Percentiles rank a stretch among this genome's conserved stretches.
Conservation (phyloP, 1,140 invertebrate species). For the Drosophila ercepeae region DNA sequence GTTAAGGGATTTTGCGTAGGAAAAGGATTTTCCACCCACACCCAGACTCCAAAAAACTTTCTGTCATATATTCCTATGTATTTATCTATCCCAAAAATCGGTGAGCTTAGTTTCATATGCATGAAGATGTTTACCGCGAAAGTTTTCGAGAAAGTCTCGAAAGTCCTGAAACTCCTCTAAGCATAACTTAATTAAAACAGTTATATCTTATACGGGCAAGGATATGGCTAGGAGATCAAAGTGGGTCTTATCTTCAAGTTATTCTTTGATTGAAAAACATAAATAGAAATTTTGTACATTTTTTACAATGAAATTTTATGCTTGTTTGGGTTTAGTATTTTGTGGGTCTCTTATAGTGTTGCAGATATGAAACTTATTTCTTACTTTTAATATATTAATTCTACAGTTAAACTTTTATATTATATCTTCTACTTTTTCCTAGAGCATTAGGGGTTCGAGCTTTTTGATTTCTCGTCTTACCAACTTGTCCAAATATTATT, state of each 20-base stretch:
- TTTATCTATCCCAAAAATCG: constrained; percentile 27
- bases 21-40: constrained; percentile 9
- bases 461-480: constrained; percentile 17
- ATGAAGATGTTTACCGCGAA: constrained; percentile 44
- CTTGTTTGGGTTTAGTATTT: not conserved
- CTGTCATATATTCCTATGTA: constrained; percentile 20
- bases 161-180: constrained; percentile 2
- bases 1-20: constrained; percentile 23
- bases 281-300: not conserved
- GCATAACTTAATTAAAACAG: constrained; percentile 43
- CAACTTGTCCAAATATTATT: constrained; percentile 77
- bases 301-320: not conserved
- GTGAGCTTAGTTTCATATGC: constrained; percentile 44
- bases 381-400: no score
- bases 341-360: not conserved
- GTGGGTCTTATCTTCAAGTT: constrained; percentile 13
- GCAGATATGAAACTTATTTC: not conserved
- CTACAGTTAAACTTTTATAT: no score
- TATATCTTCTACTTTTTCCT: not conserved
- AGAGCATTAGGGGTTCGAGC: constrained; percentile 21
- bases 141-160: constrained; percentile 5
- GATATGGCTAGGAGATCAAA: constrained; percentile 18
- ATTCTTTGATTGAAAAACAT: constrained; percentile 4
- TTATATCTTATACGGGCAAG: constrained; percentile 25
- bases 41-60: constrained; percentile 2